phyloP scores from a whole-genome alignment of 2,113 vertebrate genomes.

The Amazona guildingii region DNA sequence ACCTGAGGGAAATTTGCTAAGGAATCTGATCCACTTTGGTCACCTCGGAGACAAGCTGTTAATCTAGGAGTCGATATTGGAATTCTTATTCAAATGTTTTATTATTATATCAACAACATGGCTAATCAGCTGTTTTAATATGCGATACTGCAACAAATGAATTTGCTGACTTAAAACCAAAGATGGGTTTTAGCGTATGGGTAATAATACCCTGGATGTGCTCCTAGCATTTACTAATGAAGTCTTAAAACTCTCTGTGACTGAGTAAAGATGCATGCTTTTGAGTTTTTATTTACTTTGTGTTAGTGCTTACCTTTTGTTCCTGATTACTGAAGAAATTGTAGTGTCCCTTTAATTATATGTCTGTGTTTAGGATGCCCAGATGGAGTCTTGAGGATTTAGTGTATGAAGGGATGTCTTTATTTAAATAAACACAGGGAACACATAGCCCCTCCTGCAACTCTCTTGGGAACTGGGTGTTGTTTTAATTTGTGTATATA shows the following conservation, averaged over 20 bases:
- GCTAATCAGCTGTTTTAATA: not conserved
- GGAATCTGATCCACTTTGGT: constrained; percentile 19
- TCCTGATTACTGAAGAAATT: not conserved
- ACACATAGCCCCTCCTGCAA: not conserved
- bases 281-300: not conserved
- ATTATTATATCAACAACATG: not conserved
- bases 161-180: not conserved
- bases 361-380: not conserved
- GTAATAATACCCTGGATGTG: not conserved
- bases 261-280: not conserved
- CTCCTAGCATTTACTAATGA: not conserved
- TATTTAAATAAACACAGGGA: not conserved
- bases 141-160: rapidly evolving
- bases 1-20: constrained; percentile 12
- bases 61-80: constrained; percentile 19
- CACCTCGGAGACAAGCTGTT: constrained; percentile 47
- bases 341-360: not conserved
- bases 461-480: not conserved
- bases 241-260: not conserved
- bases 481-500: not conserved
- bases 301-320: not conserved
- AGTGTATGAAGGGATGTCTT: not conserved
- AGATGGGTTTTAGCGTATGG: not conserved
- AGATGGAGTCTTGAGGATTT: not conserved
- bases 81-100: constrained; percentile 2